Percentiles rank a stretch among this genome's conserved stretches.
phyloP scores from a whole-genome alignment of 2,113 vertebrate genomes.

The Chrysochloris asiatica region DNA sequence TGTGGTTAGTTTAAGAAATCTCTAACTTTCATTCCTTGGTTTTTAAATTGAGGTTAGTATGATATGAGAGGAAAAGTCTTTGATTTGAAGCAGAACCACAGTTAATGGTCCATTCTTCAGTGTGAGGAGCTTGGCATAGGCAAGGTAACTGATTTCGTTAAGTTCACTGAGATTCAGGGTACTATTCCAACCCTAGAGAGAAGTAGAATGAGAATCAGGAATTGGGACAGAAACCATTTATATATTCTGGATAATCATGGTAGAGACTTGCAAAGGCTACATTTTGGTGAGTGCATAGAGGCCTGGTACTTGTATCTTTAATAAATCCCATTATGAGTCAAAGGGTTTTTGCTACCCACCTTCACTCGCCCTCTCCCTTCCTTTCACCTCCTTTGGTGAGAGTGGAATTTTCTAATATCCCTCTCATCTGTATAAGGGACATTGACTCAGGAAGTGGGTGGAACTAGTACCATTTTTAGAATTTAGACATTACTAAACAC shows the following conservation, averaged over 20 bases:
- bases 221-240: not conserved
- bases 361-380: not conserved
- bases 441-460: not conserved
- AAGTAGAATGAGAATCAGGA: not conserved
- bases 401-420: not conserved
- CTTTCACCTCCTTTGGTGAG: not conserved
- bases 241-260: not conserved
- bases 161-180: not conserved
- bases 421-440: not conserved
- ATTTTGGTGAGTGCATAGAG: not conserved
- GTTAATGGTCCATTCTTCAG: not conserved
- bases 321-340: not conserved
- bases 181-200: not conserved
- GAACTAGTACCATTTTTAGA: not conserved
- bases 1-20: not conserved
- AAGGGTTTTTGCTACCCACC: not conserved
- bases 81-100: not conserved
- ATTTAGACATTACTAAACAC: too few species aligned
- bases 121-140: not conserved
- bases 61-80: not conserved
- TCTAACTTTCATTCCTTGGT: slow-evolving; percentile 2
- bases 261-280: not conserved
- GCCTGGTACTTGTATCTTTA: not conserved
- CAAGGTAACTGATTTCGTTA: not conserved
- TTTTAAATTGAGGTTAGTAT: not conserved